Percentiles rank a stretch among this genome's conserved stretches.
Conservation (phyloP, 2,888 invertebrate species). For the Acanthococcus lagerstroemiae region DNA sequence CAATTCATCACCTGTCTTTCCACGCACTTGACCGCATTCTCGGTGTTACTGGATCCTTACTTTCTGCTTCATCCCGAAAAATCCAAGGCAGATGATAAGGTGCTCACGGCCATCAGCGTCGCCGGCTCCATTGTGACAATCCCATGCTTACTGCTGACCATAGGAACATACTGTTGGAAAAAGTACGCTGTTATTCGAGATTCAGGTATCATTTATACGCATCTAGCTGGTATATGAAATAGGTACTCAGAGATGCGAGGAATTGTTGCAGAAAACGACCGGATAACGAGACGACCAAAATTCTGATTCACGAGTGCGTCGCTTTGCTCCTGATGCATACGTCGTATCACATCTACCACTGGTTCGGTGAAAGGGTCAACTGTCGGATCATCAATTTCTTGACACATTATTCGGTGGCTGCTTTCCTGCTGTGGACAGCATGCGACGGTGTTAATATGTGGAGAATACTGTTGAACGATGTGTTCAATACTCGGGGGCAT, state of each 20-base stretch:
- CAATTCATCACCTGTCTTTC: neutral
- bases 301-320: conserved; percentile 5
- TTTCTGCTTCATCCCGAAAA: neutral
- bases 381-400: conserved; percentile 16
- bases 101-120: neutral
- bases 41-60: neutral
- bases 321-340: conserved; percentile 3
- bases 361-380: neutral
- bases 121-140: neutral
- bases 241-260: neutral
- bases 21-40: neutral
- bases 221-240: no score
- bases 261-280: neutral
- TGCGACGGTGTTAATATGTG: conserved; percentile 24
- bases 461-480: conserved; percentile 16
- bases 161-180: neutral
- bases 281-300: conserved; percentile 4
- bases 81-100: no score
- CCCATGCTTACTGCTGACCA: neutral
- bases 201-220: no score
- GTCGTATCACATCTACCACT: neutral
- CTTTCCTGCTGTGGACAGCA: conserved; percentile 12
- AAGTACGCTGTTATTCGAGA: neutral
- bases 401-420: conserved; percentile 1
- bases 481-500: conserved; percentile 2